Evolutionary conservation across 2,888 invertebrate species (phyloP), one percentile per base, ranked within the genome.

Genomic region (Sesamia inferens): DNA sequence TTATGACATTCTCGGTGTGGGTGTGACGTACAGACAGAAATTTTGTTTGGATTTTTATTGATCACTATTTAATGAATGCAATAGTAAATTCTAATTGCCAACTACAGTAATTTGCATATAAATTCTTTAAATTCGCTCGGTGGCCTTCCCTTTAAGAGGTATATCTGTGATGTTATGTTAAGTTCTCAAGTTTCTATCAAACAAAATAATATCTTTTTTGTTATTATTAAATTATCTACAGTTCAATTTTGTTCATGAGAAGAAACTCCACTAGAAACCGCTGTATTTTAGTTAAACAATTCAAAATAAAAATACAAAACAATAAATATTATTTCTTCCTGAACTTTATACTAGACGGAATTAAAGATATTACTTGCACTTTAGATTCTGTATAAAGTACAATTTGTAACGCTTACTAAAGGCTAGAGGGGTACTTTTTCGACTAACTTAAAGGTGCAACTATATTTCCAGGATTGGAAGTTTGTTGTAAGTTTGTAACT

Each of bases 1-100:
- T 85, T 71, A 85, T 78, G 83, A 78, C 68, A 80, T 39, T 47
- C 14, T 54, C 24, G 6, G n/a, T 24, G 81, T 81, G 81, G 81
- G 84, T 47, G 76, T 62, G 31, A 51, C 39, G 24, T 47, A 39
- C 31, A 11, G 61, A 68, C 58, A 22, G 68, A 13, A 8, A 57
- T 63, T 67, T 77, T 16, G 47, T 65, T 61, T 54, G 13, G 47
- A 48, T 16, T 81, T 76, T 70, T 81, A 76, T 76, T 51, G 42
- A 55, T 16, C 14, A 14, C n/a, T 31, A 1, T 59, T 31, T 44
- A 24, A 22, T 65, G 10, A 48, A 61, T 22, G 54, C 31, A 76
- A 31, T 42, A 54, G 14, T 42, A 19, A 16, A 8, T 64, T 78
- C 31, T 71, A 11, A 42, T 11, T 57, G n/a, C 16, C n/a, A n/a